Percentiles rank a stretch among this genome's conserved stretches.
These are phyloP conservation scores for Muscina levida DNA, from an alignment of 2,888 invertebrate genomes.

Conservation along the genomic window DNA sequence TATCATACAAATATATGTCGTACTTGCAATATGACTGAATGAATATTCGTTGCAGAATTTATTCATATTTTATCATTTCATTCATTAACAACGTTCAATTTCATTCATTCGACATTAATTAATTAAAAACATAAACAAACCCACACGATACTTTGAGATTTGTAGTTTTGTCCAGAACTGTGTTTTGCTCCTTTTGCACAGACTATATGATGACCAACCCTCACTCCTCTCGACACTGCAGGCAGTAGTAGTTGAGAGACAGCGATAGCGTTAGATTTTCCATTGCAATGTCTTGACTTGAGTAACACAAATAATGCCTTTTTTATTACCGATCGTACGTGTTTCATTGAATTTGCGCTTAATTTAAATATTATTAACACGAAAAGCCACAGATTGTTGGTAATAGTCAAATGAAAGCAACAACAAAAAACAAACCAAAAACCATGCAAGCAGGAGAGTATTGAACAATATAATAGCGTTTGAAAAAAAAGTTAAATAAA, in stretches of 20 bases:
- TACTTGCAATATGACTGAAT: background rate
- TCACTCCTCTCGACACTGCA: too few relatives aligned
- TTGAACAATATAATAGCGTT: background rate
- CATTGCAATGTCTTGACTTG: background rate
- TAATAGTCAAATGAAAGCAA: background rate
- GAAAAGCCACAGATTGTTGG: slow-evolving; percentile 39
- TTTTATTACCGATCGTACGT: slow-evolving; percentile 48
- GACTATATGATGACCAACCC: too few relatives aligned
- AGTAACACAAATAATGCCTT: slow-evolving; percentile 27
- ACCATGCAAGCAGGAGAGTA: too few relatives aligned
- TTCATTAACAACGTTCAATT: slow-evolving; percentile 64
- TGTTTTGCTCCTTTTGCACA: background rate
- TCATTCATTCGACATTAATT: slow-evolving; percentile 66
- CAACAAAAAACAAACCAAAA: slow-evolving; percentile 1
- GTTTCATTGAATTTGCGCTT: slow-evolving; percentile 54
- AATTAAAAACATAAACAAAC: slow-evolving; percentile 66
- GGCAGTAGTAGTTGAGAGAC: slow-evolving; percentile 5
- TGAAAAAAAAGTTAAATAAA: background rate
- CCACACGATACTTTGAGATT: slow-evolving; percentile 47
- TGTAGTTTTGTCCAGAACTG: background rate
- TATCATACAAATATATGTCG: too few relatives aligned
- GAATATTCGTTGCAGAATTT: background rate
- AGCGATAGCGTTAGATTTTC: too few relatives aligned
- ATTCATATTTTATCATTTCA: slow-evolving; percentile 62
- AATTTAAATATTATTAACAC: slow-evolving; percentile 61